Evolutionary conservation across 1,140 invertebrate genomes (phyloP), one percentile per base, ranked within the genome.

Genomic region (Rhagoletis zephyria): DNA sequence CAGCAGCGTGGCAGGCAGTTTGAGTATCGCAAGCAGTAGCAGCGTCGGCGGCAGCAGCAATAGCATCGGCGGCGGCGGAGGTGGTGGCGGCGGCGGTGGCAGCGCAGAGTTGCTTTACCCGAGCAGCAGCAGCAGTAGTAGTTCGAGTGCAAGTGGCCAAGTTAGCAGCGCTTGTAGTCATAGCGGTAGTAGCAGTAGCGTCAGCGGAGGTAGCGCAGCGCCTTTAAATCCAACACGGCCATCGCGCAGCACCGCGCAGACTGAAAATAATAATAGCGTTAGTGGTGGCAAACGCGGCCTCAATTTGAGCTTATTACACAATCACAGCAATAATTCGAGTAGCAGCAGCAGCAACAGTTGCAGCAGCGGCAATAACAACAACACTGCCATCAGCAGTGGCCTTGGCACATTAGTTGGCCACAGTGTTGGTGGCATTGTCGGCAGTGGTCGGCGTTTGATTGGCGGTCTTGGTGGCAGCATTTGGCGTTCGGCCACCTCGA

Each of bases 391-490:
- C 56, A 30, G 77, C 12, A 40, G 81, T 30, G 59, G 56, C 19
- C 10, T 60, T 61, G 4, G 90, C 90, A 48, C 90, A 14, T 74
- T 90, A 45, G 91, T 91, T 89, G 91, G 86, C 16, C 45, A 89
- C 90, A 91, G 87, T 85, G 91, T 91, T 85, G 85, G 85, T 5
- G 85, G 85, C 19, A 85, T 85, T 42, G 85, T 60, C 6, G 6
- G 90, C 90, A 61, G 91, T 89, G 42, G 91, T 91, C 88, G 91
- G 12, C 86, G 86, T 67, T 67, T 90, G 56, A 81, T 81, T 61
- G 85, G 85, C 4, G 85, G 85, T 85, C 56, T 85, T 63, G 85
- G 85, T 85, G 6, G 90, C 89, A 61, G 91, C 89, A 56, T 91
- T 91, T 89, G 91, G 86, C 86, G 86, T 63, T 87, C 86, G 64